Evolutionary conservation across 2,888 invertebrate species (phyloP).

Genomic region (Pseudolycoriella hygida): DNA sequence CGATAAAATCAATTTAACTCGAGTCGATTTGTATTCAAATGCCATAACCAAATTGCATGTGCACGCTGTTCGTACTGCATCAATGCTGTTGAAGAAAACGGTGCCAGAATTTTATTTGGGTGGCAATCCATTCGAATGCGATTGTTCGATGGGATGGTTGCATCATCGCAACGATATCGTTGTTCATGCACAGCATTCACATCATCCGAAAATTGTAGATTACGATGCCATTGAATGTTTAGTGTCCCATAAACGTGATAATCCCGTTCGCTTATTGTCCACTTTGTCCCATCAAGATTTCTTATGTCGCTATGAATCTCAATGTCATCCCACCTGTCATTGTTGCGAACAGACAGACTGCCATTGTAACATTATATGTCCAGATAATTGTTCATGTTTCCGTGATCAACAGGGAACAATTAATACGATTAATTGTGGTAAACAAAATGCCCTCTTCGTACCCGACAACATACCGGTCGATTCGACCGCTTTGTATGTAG

Average conservation of each 20-base stretch:
- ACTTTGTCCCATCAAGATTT: slow-evolving; percentile 69
- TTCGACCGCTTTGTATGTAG: slow-evolving; percentile 81
- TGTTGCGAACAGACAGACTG: slow-evolving; percentile 94
- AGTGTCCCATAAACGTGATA: slow-evolving; percentile 59
- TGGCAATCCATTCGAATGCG: slow-evolving; percentile 86
- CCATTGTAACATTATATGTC: slow-evolving; percentile 94
- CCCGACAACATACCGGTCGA: slow-evolving; percentile 85
- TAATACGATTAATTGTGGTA: slow-evolving; percentile 79
- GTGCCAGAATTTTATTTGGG: slow-evolving; percentile 81
- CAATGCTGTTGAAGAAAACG: slow-evolving; percentile 50
- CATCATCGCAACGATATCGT: slow-evolving; percentile 78
- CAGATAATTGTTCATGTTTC: slow-evolving; percentile 83
- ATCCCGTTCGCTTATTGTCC: slow-evolving; percentile 52
- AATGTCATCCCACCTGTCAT: slow-evolving; percentile 87
- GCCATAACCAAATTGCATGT: slow-evolving; percentile 66
- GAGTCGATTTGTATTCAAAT: slow-evolving; percentile 83
- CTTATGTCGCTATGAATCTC: slow-evolving; percentile 79
- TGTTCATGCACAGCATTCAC: slow-evolving; percentile 32
- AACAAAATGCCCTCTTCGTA: slow-evolving; percentile 18
- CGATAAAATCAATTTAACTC: slow-evolving; percentile 65
- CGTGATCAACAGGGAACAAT: slow-evolving; percentile 88
- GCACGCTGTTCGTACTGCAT: slow-evolving; percentile 60
- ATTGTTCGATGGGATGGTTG: slow-evolving; percentile 92
- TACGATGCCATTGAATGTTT: slow-evolving; percentile 75
- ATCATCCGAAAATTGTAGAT: slow-evolving; percentile 79